Conservation (phyloP, 2,113 vertebrate species). For the Neotoma lepida region DNA sequence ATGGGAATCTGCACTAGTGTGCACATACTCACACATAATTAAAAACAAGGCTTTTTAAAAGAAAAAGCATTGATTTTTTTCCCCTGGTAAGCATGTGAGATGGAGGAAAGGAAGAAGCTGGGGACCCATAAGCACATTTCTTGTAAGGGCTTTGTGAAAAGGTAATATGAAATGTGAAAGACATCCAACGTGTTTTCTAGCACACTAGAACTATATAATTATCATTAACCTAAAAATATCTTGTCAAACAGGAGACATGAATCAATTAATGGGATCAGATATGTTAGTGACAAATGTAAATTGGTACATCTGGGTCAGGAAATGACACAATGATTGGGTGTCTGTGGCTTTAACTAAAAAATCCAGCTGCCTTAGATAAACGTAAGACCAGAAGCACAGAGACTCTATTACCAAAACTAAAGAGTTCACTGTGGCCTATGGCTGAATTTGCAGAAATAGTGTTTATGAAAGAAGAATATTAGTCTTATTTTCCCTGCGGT, state of each 20-base stretch:
- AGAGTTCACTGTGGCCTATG: background rate
- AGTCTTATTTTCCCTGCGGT: background rate
- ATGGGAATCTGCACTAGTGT: background rate
- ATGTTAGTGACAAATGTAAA: background rate
- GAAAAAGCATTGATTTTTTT: background rate
- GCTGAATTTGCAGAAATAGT: background rate
- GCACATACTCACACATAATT: background rate
- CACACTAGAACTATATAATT: background rate
- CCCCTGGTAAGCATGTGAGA: background rate
- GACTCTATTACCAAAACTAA: background rate
- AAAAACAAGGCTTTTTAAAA: background rate
- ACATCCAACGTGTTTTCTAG: background rate
- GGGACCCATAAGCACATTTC: background rate
- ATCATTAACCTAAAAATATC: background rate
- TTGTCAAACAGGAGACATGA: slow-evolving; percentile 3
- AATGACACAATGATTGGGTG: background rate
- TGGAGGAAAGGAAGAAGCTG: background rate
- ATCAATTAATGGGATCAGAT: background rate
- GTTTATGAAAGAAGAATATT: background rate
- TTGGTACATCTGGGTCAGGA: background rate
- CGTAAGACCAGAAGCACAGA: background rate
- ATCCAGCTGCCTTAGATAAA: background rate
- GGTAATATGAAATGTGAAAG: background rate
- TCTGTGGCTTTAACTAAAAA: background rate
- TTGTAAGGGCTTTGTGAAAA: background rate